These are phyloP conservation scores for Zelostemma sp. DNA, from an alignment of 1,140 invertebrate species.

Conservation along the genomic window DNA sequence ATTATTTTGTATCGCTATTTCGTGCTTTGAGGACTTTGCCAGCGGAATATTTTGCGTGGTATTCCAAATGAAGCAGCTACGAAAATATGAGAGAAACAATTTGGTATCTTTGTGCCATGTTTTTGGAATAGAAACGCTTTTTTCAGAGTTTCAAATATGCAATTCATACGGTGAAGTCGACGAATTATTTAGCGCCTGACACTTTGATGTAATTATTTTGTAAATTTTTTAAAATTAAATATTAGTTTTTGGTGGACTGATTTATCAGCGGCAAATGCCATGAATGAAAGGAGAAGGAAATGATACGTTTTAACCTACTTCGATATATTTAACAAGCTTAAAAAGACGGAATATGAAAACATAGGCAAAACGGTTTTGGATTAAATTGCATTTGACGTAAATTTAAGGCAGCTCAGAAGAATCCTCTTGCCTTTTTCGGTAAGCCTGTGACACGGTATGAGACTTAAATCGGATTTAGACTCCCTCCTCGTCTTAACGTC, in stretches of 20 bases:
- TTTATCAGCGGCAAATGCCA: conserved; percentile 51
- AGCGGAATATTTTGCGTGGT: no score
- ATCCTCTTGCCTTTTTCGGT: conserved; percentile 58
- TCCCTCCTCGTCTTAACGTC: conserved; percentile 20
- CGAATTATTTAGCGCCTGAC: no score
- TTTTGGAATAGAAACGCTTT: no score
- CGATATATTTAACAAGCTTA: conserved; percentile 59
- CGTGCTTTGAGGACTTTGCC: conserved; percentile 13
- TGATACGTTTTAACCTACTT: conserved; percentile 57
- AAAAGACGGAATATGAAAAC: conserved; percentile 56
- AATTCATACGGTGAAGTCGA: no score
- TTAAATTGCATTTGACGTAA: conserved; percentile 64
- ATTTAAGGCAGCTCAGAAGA: conserved; percentile 62
- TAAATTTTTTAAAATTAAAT: no score
- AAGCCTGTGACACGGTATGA: conserved; percentile 60
- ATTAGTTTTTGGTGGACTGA: conserved; percentile 16
- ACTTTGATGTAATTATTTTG: no score
- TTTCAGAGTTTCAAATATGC: no score
- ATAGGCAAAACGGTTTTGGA: conserved; percentile 50
- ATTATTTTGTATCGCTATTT: conserved; percentile 18
- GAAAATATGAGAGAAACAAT: no score
- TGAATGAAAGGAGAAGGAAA: conserved; percentile 58
- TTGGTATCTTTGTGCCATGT: no score
- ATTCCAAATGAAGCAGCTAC: no score
- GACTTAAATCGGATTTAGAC: conserved; percentile 65